These are phyloP conservation scores for Drosophila mimica DNA, from an alignment of 2,888 invertebrate species.

Conservation along the genomic window DNA sequence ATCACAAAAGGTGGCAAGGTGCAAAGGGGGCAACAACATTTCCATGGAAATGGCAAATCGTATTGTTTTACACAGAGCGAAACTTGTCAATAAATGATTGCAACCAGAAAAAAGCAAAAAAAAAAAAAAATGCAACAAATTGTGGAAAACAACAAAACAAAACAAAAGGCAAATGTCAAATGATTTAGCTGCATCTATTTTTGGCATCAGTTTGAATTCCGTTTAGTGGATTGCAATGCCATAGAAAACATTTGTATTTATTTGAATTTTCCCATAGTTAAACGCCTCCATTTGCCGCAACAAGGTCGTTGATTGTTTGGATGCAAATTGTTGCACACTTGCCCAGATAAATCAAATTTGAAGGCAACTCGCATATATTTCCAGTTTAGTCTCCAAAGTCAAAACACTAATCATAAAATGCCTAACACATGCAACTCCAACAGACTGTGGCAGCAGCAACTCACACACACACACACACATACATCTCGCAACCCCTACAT, in stretches of 20 bases:
- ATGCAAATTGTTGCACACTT: constrained; percentile 68
- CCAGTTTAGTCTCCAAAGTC: constrained; percentile 34
- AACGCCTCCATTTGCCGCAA: constrained; percentile 20
- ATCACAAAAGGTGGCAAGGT: constrained; percentile 51
- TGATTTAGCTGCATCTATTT: constrained; percentile 2
- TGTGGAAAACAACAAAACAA: neutral
- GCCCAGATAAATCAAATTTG: constrained; percentile 66
- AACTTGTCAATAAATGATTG: constrained; percentile 65
- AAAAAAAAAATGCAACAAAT: no score
- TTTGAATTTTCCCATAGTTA: constrained; percentile 34
- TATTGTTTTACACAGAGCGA: constrained; percentile 52
- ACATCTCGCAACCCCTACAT: constrained; percentile 21
- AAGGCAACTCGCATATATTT: constrained; percentile 28
- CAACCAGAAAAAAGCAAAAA: constrained; percentile 13
- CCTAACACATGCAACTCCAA: constrained; percentile 45
- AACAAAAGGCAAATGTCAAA: constrained; percentile 15
- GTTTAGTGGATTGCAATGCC: constrained; percentile 10
- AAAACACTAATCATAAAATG: constrained; percentile 44
- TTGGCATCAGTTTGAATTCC: constrained; percentile 12
- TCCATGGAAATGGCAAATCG: constrained; percentile 45
- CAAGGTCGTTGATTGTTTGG: constrained; percentile 55
- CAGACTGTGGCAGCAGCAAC: constrained; percentile 8
- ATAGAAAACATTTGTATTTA: constrained; percentile 26
- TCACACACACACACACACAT: constrained; percentile 10
- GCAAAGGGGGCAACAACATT: constrained; percentile 17